These are phyloP conservation scores for Sciurus carolinensis DNA, from an alignment of 2,797 vertebrate genomes.

Conservation along the genomic window DNA sequence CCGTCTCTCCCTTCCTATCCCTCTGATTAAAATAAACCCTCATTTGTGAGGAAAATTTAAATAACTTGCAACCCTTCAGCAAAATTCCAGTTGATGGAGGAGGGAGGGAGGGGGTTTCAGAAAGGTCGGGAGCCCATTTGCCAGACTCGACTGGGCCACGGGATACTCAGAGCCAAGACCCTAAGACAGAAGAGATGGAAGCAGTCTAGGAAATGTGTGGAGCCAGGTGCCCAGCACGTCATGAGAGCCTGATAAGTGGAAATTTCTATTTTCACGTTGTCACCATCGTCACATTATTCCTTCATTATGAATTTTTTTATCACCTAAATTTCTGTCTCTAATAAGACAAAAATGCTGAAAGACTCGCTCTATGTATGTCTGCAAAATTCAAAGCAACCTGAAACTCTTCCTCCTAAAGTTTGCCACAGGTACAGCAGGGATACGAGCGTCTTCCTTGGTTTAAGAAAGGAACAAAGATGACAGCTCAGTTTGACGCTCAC, in stretches of 20 bases:
- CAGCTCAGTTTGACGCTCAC: neutral
- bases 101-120: neutral
- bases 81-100: neutral
- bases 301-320: neutral
- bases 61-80: neutral
- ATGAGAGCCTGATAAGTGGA: too few relatives aligned
- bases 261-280: neutral
- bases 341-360: neutral
- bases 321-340: neutral
- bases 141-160: neutral
- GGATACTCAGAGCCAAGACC: neutral
- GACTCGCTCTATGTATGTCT: neutral
- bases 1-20: neutral
- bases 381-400: neutral
- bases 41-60: neutral
- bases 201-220: neutral
- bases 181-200: neutral
- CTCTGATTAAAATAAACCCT: neutral
- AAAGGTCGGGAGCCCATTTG: neutral
- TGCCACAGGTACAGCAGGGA: neutral
- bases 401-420: slow-evolving; percentile 39
- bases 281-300: neutral
- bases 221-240: neutral
- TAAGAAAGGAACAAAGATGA: neutral
- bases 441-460: neutral